phyloP scores from a whole-genome alignment of 2,113 vertebrate genomes.

The Pithys albifrons region DNA sequence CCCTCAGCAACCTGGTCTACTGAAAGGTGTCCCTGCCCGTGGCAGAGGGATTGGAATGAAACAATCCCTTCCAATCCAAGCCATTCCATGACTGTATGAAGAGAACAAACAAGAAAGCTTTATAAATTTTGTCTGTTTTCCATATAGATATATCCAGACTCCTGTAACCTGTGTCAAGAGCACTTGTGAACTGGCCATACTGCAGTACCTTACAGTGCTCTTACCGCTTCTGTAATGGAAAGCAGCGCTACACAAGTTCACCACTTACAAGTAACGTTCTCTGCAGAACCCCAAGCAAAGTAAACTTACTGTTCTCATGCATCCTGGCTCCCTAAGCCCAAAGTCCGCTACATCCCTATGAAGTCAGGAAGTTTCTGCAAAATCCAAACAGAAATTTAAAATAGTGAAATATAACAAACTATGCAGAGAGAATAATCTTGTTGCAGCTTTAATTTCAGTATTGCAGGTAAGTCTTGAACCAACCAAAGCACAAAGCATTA shows the following conservation, averaged over 20 bases:
- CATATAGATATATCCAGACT: not conserved
- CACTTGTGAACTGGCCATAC: not conserved
- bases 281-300: not conserved
- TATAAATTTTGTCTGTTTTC: not conserved
- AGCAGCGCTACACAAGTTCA: not conserved
- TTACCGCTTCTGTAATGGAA: not conserved
- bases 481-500: not conserved
- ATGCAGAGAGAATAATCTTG: not conserved
- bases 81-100: not conserved
- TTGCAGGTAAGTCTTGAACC: not conserved
- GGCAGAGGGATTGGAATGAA: not conserved
- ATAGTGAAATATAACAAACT: not conserved
- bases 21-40: not conserved
- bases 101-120: not conserved
- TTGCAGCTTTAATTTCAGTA: not conserved
- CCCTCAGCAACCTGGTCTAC: not conserved
- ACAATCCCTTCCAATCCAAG: not conserved
- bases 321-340: not conserved
- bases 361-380: not conserved
- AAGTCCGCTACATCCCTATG: fast-evolving
- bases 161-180: not conserved
- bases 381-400: not conserved
- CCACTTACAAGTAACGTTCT: not conserved
- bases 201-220: not conserved
- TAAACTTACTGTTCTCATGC: not conserved